phyloP scores from a whole-genome alignment of 2,113 vertebrate species.

The Glaucomys volans region DNA sequence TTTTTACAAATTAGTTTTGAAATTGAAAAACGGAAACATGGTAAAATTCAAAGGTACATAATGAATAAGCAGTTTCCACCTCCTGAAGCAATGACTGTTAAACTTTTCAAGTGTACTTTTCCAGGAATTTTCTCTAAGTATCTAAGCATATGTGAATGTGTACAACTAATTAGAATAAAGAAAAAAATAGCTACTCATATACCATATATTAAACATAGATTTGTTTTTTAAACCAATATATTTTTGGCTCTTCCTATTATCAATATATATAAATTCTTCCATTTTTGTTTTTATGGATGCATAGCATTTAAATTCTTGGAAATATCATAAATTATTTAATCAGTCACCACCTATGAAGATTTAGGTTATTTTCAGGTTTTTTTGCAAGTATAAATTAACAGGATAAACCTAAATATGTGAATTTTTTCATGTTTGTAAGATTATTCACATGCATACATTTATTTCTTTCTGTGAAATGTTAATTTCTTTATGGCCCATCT shows the following conservation, averaged over 20 bases:
- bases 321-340: background rate
- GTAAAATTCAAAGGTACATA: background rate
- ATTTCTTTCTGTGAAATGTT: background rate
- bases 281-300: background rate
- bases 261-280: background rate
- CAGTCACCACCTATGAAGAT: background rate
- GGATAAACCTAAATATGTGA: background rate
- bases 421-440: background rate
- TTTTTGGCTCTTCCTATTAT: conserved; percentile 1
- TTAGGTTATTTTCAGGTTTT: background rate
- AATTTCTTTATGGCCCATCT: background rate
- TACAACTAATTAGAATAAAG: too few relatives aligned
- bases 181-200: background rate
- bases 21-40: background rate
- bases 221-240: background rate
- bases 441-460: background rate
- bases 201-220: background rate
- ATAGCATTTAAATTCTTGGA: background rate
- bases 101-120: background rate
- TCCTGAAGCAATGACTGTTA: background rate
- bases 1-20: conserved; percentile 6
- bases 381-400: background rate
- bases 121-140: background rate
- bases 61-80: background rate
- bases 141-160: background rate